Conservation (phyloP, 2,888 invertebrate species). For the Acleris sparsana region DNA sequence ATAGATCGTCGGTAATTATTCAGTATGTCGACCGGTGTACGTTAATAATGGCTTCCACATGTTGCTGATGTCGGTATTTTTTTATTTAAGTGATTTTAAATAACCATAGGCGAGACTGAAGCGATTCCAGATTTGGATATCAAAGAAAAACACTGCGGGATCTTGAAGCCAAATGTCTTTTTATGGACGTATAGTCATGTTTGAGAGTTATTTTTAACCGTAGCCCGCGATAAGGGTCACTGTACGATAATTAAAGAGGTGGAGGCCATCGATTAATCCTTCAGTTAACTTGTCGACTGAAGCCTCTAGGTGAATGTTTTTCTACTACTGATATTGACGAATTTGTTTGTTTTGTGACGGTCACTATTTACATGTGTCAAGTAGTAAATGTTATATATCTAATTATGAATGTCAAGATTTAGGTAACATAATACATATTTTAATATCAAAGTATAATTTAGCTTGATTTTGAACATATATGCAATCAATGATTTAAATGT, state of each 20-base stretch:
- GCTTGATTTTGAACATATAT: too few relatives aligned
- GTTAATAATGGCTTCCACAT: conserved; percentile 43
- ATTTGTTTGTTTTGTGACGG: too few relatives aligned
- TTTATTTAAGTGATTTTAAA: conserved; percentile 37
- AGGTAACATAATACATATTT: too few relatives aligned
- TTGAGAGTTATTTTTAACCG: conserved; percentile 18
- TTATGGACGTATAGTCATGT: background rate
- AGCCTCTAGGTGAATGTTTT: too few relatives aligned
- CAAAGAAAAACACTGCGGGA: conserved; percentile 9
- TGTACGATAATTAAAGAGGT: conserved; percentile 36
- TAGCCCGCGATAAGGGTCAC: conserved; percentile 21
- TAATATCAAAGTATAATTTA: too few relatives aligned
- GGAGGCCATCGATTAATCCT: conserved; percentile 33
- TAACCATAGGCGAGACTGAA: conserved; percentile 35
- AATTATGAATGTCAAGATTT: too few relatives aligned
- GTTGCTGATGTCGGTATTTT: conserved; percentile 38
- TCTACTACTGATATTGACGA: too few relatives aligned
- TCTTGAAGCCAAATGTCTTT: conserved; percentile 14
- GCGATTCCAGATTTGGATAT: conserved; percentile 36
- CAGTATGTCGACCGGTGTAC: conserved; percentile 23
- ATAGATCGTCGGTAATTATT: conserved; percentile 34
- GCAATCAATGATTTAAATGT: too few relatives aligned
- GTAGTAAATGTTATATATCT: too few relatives aligned
- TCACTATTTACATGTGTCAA: too few relatives aligned
- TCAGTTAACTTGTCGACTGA: conserved; percentile 15